Evolutionary conservation across 2,888 invertebrate species (phyloP).

Genomic region (Cancer borealis): DNA sequence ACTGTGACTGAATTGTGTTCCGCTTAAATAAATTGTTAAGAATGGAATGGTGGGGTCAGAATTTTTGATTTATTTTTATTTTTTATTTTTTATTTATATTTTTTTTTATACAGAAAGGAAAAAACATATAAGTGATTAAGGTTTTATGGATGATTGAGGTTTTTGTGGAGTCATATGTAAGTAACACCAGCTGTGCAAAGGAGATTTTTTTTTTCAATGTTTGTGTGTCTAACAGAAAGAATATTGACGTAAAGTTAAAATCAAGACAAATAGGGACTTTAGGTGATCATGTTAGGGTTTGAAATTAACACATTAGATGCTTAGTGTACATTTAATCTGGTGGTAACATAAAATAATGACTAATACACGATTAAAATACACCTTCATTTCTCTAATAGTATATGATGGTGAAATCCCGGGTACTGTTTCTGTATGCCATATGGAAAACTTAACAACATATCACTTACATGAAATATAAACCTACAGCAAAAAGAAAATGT

Average conservation of each 20-base stretch:
- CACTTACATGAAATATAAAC: background rate
- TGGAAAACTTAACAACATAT: too few species aligned
- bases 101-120: too few species aligned
- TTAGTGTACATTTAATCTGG: background rate
- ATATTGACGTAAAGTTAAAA: background rate
- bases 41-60: background rate
- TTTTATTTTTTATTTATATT: too few species aligned
- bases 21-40: background rate
- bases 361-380: background rate
- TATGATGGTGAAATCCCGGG: background rate
- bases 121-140: too few species aligned
- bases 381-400: background rate
- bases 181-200: background rate
- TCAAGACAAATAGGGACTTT: background rate
- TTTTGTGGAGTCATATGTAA: background rate
- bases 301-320: background rate
- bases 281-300: background rate
- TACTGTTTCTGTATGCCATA: too few species aligned
- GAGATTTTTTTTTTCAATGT: background rate
- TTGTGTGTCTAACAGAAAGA: background rate
- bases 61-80: background rate
- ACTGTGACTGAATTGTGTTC: background rate
- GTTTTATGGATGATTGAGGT: background rate
- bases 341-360: background rate
- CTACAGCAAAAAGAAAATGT: background rate